Evolutionary conservation across 2,888 invertebrate species (phyloP), one percentile per base, ranked within the genome.

Genomic region (Amblyteles armatorius): DNA sequence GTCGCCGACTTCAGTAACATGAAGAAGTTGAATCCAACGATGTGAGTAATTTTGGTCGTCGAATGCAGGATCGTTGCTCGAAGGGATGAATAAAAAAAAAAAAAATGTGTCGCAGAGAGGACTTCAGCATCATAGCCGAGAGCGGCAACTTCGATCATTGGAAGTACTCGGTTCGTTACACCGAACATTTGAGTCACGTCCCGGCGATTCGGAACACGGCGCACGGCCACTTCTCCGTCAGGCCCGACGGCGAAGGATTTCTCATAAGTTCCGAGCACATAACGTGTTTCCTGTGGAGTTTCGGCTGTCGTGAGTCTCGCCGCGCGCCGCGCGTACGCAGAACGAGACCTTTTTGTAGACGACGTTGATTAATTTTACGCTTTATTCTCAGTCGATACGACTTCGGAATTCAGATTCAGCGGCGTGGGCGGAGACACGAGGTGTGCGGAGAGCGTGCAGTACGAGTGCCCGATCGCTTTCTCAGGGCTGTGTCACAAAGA

Each of bases 1-100:
- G 95, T 97, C n/a, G 96, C 97, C 0, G 97, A 97, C 93, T 97
- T 97, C 90, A 96, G 95, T 90, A 96, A 97, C 91, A 96, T 96
- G 95, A 95, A 95, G 90, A 94, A 95, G 87, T 94, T 97, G 44
- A 97, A 97, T 93, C 97, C 97, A 22, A 96, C 96, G 22, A 96
- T 97, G 97, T 97, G 94, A 95, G 96, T 55, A 78, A 78, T 83
- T 7, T n/a, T 63, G 36, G 9, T 9, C 36, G 36, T 9, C 2
- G 7, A 36, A 36, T 4, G 9, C 36, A 9, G 36, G 0, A 36
- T 9, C 36, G 9, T 36, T 36, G 36, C 5, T 9, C 9, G 1
- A 48, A n/a, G 6, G 33, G 40, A 40, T 48, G 1, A 19, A 44
- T 33, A 9, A 36, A 9, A 9, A 2, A 29, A 48, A 44, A 44